Evolutionary conservation across 2,113 vertebrate species (phyloP), one percentile per base, ranked within the genome.

Genomic region (Oenanthe oenanthe): DNA sequence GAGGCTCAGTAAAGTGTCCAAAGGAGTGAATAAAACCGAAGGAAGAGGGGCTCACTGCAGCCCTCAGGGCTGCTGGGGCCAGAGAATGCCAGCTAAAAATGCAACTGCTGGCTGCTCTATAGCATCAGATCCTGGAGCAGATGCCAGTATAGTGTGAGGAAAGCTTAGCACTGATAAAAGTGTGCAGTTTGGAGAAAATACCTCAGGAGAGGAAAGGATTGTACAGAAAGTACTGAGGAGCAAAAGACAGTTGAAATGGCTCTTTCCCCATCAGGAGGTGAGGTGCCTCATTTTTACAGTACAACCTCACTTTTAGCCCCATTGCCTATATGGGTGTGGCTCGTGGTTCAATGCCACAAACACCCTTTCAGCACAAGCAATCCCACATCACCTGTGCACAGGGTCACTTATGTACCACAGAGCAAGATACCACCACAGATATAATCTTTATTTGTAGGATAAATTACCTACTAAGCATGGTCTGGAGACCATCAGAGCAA

Each of bases 301-400:
- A 21, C 40, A 21, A 17, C 29, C 68, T 54, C 50, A 32, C 43
- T 61, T 76, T 26, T n/a, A 75, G 54, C 32, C 58, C 29, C 3
- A 0, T 3, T 3, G 51, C n/a, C 36, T 40, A 1, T 24, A 17
- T 6, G 24, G 70, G 6, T 10, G 20, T 0, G 5, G 63, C 42
- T 42, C 0, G 0, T 19, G 38, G 17, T 53, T 79, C 57, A 63
- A 45, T 7, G 42, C 32, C 51, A 42, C 34, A 74, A 48, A 36
- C 0, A 10, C 51, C 5, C 0, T 40, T 34, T 6, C 34, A 50
- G 53, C 71, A 71, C 57, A 10, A 45, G 32, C 29, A 53, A 6
- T n/a, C 51, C 43, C 75, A 19, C 6, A 3, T 31, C 50, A 25
- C 45, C 56, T 68, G 67, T 47, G 50, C 43, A 29, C 50, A 54